phyloP scores from a whole-genome alignment of 1,140 invertebrate genomes.

The Pseudomyrmex gracilis region DNA sequence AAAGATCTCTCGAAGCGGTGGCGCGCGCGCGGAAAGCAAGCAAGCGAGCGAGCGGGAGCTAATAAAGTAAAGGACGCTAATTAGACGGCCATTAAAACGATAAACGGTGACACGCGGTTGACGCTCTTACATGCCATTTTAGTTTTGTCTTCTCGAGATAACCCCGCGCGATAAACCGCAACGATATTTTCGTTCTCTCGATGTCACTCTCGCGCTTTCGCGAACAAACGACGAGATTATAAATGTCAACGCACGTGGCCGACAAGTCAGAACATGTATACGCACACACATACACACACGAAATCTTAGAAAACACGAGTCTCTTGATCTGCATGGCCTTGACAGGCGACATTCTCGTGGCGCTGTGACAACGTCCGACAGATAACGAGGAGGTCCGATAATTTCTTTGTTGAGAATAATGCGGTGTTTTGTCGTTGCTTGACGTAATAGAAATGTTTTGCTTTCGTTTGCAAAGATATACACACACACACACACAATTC shows the following conservation, averaged over 20 bases:
- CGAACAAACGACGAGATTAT: constrained; percentile 72
- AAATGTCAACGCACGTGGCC: constrained; percentile 70
- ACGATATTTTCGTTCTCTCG: constrained; percentile 62
- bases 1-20: background rate
- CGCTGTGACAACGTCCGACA: constrained; percentile 27
- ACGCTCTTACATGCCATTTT: constrained; percentile 79
- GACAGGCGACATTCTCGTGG: constrained; percentile 20
- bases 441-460: constrained; percentile 1
- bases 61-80: constrained; percentile 78
- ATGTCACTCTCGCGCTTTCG: constrained; percentile 46
- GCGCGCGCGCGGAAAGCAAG: background rate
- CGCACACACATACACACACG: background rate
- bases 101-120: constrained; percentile 84
- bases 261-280: background rate
- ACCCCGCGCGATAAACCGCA: constrained; percentile 81
- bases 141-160: constrained; percentile 84
- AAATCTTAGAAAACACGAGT: background rate
- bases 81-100: constrained; percentile 84
- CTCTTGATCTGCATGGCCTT: constrained; percentile 26
- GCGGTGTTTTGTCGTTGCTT: constrained; percentile 30
- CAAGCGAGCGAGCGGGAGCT: constrained; percentile 8
- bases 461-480: constrained; percentile 20
- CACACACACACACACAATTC: background rate
- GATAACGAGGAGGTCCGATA: constrained; percentile 28
- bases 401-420: constrained; percentile 54